These are phyloP conservation scores for Rhimphoctona megacephalus DNA, from an alignment of 2,888 invertebrate species.

Conservation along the genomic window DNA sequence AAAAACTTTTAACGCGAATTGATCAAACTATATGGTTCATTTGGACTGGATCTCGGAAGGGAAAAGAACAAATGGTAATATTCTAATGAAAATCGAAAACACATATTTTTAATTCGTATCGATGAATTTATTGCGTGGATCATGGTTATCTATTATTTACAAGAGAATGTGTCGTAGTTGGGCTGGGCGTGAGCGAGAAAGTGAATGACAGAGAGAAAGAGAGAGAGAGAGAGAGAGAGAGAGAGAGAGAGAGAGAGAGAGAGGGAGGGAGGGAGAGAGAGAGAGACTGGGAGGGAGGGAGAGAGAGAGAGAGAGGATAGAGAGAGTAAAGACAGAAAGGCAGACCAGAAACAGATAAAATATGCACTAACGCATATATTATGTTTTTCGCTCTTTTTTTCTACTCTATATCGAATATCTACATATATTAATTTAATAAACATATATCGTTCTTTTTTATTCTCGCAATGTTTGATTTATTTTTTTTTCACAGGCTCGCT, in stretches of 20 bases:
- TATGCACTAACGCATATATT: conserved; percentile 78
- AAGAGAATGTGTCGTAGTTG: conserved; percentile 43
- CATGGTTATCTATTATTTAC: conserved; percentile 81
- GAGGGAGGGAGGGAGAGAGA: conserved; percentile 26
- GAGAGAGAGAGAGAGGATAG: neutral
- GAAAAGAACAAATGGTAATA: neutral
- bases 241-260: neutral
- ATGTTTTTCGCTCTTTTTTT: conserved; percentile 76
- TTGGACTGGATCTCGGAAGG: neutral
- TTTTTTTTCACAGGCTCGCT: conserved; percentile 58
- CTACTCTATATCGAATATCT: conserved; percentile 79
- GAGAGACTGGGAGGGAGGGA: neutral
- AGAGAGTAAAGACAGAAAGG: neutral
- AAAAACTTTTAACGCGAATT: neutral
- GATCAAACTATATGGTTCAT: neutral
- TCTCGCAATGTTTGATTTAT: conserved; percentile 72
- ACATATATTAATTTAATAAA: conserved; percentile 79
- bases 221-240: conserved; percentile 5
- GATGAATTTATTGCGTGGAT: conserved; percentile 84
- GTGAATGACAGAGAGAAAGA: conserved; percentile 3
- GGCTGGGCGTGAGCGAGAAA: conserved; percentile 45
- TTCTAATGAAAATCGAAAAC: conserved; percentile 16
- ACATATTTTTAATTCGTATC: conserved; percentile 69
- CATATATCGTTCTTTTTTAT: conserved; percentile 66
- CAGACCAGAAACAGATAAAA: conserved; percentile 80